Conservation (phyloP, 2,797 vertebrate genomes). For the Lacerta viridis region DNA sequence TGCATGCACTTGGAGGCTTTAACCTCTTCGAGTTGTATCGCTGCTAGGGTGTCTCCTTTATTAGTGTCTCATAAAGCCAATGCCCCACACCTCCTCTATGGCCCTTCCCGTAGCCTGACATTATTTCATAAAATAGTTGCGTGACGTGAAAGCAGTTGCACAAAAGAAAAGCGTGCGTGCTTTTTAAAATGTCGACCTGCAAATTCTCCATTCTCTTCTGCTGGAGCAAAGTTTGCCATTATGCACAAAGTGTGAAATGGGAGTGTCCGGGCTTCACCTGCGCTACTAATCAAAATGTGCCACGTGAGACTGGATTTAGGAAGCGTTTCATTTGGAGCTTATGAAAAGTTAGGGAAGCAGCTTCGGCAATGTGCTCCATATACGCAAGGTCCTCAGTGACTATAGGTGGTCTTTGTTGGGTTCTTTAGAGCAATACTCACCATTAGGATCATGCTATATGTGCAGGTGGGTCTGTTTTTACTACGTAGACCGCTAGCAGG, state of each 20-base stretch:
- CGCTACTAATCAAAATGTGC: rapidly evolving
- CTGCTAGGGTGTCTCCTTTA: slow-evolving; percentile 15
- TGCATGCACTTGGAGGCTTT: background rate
- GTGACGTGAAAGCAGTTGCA: background rate
- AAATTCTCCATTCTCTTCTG: slow-evolving; percentile 3
- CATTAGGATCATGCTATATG: background rate
- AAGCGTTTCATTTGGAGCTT: background rate
- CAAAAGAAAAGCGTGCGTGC: background rate
- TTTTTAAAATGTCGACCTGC: background rate
- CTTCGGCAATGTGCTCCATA: background rate
- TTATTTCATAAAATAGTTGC: slow-evolving; percentile 20
- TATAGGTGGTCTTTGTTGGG: background rate
- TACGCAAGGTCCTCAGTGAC: background rate
- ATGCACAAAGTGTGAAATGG: slow-evolving; percentile 10
- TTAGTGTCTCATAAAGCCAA: slow-evolving; percentile 3
- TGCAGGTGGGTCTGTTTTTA: background rate
- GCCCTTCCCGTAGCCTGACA: background rate
- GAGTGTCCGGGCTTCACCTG: background rate
- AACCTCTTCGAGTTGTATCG: background rate
- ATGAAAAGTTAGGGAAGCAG: background rate
- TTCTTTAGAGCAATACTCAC: background rate
- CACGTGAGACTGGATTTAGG: background rate
- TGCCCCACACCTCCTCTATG: background rate
- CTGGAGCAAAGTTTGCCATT: rapidly evolving
- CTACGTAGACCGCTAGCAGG: background rate